Evolutionary conservation across 1,140 invertebrate species (phyloP).

Genomic region (Pantala flavescens): DNA sequence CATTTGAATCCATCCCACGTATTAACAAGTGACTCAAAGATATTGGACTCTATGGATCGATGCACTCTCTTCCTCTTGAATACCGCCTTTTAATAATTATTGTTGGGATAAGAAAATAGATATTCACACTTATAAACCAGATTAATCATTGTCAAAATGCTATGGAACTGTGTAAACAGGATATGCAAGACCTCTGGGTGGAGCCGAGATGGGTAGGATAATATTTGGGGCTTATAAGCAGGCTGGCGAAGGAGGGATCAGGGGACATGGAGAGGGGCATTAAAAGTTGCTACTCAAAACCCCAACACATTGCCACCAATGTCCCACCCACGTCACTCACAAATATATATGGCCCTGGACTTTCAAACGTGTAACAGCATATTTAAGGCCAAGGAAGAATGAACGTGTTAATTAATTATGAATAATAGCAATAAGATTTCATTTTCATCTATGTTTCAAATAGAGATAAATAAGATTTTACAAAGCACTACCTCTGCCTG

Average conservation of each 20-base stretch:
- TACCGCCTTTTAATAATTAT: conserved; percentile 15
- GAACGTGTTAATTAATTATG: conserved; percentile 17
- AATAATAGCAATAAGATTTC: conserved; percentile 19
- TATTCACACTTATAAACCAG: conserved; percentile 23
- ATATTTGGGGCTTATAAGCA: neutral
- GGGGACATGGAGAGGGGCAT: neutral
- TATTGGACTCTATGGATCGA: neutral
- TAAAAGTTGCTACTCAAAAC: neutral
- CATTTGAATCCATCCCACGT: too few species aligned
- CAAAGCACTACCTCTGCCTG: conserved; percentile 7
- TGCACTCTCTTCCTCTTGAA: neutral
- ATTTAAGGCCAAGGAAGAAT: conserved; percentile 20
- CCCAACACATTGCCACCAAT: neutral
- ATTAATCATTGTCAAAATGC: conserved; percentile 20
- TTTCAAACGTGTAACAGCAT: conserved; percentile 6
- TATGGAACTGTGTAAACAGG: conserved; percentile 21
- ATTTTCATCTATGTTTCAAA: conserved; percentile 2
- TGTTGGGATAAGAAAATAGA: conserved; percentile 24
- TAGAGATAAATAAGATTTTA: neutral
- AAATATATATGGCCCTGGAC: neutral
- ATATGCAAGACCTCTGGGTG: conserved; percentile 22
- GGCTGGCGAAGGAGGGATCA: neutral
- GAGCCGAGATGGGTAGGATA: conserved; percentile 18
- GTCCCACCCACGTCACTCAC: conserved; percentile 1
- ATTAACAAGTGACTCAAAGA: too few species aligned